A percentile compares a stretch with the other conserved stretches of the same genome.
These are phyloP conservation scores for Aldrovandia affinis DNA, from an alignment of 2,797 vertebrate genomes.

Conservation along the genomic window DNA sequence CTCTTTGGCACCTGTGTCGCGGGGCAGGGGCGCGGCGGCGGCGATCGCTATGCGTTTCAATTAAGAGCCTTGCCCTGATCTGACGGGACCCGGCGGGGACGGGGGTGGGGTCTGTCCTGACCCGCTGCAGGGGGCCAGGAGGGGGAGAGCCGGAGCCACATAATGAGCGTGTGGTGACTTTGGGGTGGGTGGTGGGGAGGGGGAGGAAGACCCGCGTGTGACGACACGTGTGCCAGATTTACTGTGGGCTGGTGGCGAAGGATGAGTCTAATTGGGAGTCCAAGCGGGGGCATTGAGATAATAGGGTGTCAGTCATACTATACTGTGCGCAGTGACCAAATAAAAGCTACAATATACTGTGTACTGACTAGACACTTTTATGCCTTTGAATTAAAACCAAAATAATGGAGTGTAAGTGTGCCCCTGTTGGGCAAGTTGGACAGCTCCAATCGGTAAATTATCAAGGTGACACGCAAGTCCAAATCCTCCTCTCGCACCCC, in stretches of 20 bases:
- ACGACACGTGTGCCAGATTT: not conserved
- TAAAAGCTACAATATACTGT: slow-evolving; percentile 23
- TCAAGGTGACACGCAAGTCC: slow-evolving; percentile 45
- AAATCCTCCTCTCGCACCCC: slow-evolving; percentile 37
- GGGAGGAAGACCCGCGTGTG: not conserved
- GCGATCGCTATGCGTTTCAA: slow-evolving; percentile 57
- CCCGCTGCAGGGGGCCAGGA: not conserved
- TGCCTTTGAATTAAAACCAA: slow-evolving; percentile 41
- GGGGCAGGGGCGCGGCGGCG: slow-evolving; percentile 33
- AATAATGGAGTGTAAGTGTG: slow-evolving; percentile 42
- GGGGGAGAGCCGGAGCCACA: not conserved
- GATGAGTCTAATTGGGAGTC: slow-evolving; percentile 23
- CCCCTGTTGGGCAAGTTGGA: slow-evolving; percentile 39
- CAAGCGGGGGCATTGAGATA: slow-evolving; percentile 47
- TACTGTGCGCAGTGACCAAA: slow-evolving; percentile 26
- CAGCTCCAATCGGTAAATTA: slow-evolving; percentile 32
- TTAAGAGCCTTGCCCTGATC: slow-evolving; percentile 51
- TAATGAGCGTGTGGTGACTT: not conserved
- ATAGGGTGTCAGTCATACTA: slow-evolving; percentile 22
- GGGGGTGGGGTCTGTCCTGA: not conserved
- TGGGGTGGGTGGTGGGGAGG: no score
- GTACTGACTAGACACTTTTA: slow-evolving; percentile 54
- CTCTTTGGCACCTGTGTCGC: slow-evolving; percentile 41
- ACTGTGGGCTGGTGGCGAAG: not conserved
- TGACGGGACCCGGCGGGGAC: slow-evolving; percentile 36